These are phyloP conservation scores for Brienomyrus brachyistius DNA, from an alignment of 2,113 vertebrate genomes.

Conservation along the genomic window DNA sequence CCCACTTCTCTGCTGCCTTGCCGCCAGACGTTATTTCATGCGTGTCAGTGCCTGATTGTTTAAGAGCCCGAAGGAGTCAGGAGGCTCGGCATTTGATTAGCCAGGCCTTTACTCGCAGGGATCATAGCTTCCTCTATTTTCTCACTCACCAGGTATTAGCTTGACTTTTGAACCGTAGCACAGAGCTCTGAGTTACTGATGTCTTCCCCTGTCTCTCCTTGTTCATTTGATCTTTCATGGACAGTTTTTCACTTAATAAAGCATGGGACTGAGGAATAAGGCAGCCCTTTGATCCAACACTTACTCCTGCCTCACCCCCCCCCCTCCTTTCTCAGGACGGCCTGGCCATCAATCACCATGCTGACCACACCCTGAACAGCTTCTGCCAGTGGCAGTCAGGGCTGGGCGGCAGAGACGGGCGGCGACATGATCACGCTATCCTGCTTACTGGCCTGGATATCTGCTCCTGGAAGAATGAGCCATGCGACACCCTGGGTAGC, in stretches of 20 bases:
- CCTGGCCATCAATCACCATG: conserved; percentile 79
- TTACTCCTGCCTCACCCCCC: background rate
- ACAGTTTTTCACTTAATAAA: conserved; percentile 16
- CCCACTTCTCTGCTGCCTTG: conserved; percentile 5
- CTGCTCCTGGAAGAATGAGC: conserved; percentile 88
- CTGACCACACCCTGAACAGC: conserved; percentile 80
- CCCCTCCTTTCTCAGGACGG: conserved; percentile 61
- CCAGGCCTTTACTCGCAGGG: background rate
- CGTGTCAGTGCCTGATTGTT: background rate
- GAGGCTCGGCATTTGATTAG: conserved; percentile 14
- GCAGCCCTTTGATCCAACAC: background rate
- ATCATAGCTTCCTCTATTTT: background rate
- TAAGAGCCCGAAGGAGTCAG: conserved; percentile 5
- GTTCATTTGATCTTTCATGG: conserved; percentile 22
- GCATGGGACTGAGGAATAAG: background rate
- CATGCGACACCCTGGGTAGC: conserved; percentile 81
- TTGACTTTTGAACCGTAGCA: conserved; percentile 13
- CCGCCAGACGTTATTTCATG: background rate
- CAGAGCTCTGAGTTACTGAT: background rate
- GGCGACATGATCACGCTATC: conserved; percentile 81
- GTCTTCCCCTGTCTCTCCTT: conserved; percentile 3
- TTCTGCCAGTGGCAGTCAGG: conserved; percentile 89
- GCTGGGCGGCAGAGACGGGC: conserved; percentile 66
- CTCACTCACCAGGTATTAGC: conserved; percentile 8
- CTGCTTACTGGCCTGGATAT: conserved; percentile 83